Evolutionary conservation across 2,113 vertebrate species (phyloP).

Genomic region (Boulengeromyrus knoepffleri): DNA sequence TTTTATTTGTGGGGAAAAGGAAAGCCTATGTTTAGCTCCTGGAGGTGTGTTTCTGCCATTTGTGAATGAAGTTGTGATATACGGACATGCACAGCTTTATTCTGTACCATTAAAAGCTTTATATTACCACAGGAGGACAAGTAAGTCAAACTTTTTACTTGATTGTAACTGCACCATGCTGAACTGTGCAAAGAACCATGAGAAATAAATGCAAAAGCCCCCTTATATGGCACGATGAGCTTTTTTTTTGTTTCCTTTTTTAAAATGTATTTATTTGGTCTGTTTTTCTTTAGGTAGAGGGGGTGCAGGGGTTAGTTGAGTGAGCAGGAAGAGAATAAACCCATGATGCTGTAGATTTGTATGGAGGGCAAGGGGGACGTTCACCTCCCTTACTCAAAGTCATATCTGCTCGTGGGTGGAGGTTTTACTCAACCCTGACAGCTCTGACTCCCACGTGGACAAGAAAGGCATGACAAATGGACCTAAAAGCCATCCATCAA

Average conservation of each 20-base stretch:
- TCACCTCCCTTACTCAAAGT: neutral
- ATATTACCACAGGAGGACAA: conserved; percentile 12
- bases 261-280: neutral
- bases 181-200: conserved; percentile 24
- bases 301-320: neutral
- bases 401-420: neutral
- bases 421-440: neutral
- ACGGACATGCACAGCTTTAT: conserved; percentile 10
- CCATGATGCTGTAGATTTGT: neutral
- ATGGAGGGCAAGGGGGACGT: neutral
- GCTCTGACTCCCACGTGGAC: neutral
- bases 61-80: conserved; percentile 6
- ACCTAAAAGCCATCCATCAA: neutral
- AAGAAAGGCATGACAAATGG: neutral
- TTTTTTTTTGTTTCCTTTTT: neutral
- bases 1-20: conserved; percentile 33
- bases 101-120: conserved; percentile 20
- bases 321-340: neutral
- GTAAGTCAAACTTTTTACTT: conserved; percentile 31
- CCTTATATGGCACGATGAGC: neutral
- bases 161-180: conserved; percentile 30
- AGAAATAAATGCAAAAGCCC: conserved; percentile 54
- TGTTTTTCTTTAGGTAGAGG: neutral
- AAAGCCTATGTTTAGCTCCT: conserved; percentile 33
- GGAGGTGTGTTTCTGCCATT: conserved; percentile 20